Conservation (phyloP, 2,113 vertebrate species). For the Clinocottus analis region DNA sequence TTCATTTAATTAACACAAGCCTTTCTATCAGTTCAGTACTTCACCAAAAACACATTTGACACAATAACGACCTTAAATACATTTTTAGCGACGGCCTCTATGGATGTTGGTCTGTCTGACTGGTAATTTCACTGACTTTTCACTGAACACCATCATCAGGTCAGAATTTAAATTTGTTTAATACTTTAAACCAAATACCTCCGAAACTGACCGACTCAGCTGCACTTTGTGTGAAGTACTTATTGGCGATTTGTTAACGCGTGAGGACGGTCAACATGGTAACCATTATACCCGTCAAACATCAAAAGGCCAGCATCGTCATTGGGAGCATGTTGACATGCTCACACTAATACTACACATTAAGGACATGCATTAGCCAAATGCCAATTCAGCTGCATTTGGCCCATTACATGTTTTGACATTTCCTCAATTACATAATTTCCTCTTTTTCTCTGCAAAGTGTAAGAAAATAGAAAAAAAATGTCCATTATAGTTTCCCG, state of each 20-base stretch:
- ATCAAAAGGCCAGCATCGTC: not conserved
- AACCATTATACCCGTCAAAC: not conserved
- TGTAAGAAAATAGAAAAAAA: not conserved
- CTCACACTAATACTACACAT: not conserved
- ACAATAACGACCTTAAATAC: not conserved
- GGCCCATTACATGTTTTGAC: not conserved
- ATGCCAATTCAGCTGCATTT: not conserved
- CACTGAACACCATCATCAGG: not conserved
- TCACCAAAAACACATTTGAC: not conserved
- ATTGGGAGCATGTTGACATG: not conserved
- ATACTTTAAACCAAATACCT: not conserved
- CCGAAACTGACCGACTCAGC: not conserved
- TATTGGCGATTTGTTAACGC: not conserved
- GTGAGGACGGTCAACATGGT: not conserved
- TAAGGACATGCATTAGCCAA: not conserved
- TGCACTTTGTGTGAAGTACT: not conserved
- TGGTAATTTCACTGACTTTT: too few species aligned
- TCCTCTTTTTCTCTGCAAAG: not conserved
- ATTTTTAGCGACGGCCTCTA: not conserved
- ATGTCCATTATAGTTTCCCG: not conserved
- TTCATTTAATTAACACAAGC: not conserved
- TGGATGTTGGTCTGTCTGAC: too few species aligned
- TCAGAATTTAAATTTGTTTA: not conserved
- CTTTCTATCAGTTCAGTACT: not conserved
- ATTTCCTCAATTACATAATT: not conserved